Conservation (phyloP, 2,797 vertebrate species). For the Anabacerthia variegaticeps region DNA sequence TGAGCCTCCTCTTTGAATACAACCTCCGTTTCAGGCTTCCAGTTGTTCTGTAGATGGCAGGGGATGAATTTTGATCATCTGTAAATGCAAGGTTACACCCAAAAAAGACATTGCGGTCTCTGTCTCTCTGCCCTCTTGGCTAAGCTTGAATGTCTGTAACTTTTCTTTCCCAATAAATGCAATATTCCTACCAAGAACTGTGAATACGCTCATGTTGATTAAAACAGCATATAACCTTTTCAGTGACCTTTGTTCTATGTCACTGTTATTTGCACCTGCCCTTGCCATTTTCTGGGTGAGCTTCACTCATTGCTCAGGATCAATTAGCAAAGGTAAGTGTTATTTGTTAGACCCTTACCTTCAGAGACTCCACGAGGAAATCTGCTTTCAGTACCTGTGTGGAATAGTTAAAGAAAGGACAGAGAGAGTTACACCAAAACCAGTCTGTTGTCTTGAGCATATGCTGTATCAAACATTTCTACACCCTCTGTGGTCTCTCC, state of each 20-base stretch:
- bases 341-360: conserved; percentile 40
- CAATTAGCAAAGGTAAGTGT: background rate
- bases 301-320: background rate
- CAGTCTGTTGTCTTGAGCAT: background rate
- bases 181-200: background rate
- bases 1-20: background rate
- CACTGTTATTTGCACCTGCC: background rate
- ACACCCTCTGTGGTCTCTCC: background rate
- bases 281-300: background rate
- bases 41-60: background rate
- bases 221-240: background rate
- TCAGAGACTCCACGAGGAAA: background rate
- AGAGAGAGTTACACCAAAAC: background rate
- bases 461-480: background rate
- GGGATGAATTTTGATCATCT: background rate
- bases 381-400: conserved; percentile 19
- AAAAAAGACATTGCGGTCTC: background rate
- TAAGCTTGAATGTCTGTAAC: background rate
- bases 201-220: background rate
- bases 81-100: background rate
- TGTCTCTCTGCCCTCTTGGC: background rate
- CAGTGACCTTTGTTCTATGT: background rate
- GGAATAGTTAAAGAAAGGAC: background rate
- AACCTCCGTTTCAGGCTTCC: background rate
- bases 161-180: background rate